Evolutionary conservation across 2,113 vertebrate genomes (phyloP), one percentile per base, ranked within the genome.

Genomic region (Hymenochirus boettgeri): DNA sequence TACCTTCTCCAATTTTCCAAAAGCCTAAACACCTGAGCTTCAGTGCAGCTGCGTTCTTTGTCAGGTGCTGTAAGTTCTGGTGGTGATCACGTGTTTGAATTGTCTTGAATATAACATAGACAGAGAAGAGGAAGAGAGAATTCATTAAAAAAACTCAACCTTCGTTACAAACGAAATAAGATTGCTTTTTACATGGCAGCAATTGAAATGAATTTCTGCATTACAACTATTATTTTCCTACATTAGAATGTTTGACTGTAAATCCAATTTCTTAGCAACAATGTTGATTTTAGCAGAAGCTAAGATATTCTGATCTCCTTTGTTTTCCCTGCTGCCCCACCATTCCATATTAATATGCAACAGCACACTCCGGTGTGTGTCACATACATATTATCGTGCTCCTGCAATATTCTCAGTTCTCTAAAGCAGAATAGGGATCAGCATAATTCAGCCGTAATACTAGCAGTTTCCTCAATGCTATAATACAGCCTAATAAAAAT

Each of bases 341-440:
- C 18, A 64, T 56, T 39, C 23, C 25, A 64, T 55, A 64, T 56
- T 64, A 33, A 64, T 33, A 64, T 64, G 62, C 52, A 64, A 46
- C 52, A 64, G 21, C 62, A 64, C 62, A 64, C 62, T n/a, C 52
- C 33, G 23, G 27, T 12, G 24, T 55, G 51, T 46, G 22, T n/a
- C 51, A 31, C 35, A 64, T 64, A 29, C 37, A 23, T 33, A 33
- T 31, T 47, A 64, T 29, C 7, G 11, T 31, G 52, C 52, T 47
- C 52, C 26, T 56, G 21, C 39, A 55, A 64, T 64, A 56, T 56
- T 47, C 15, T 54, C 42, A 52, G 45, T 35, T 39, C 33, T 15
- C 6, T 26, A 64, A 29, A 47, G 29, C 52, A 33, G 29, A 52
- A 29, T 27, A 18, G 33, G 22, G 37, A 63, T 54, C 52, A 47